Conservation (phyloP, 2,888 invertebrate species). For the Holacanthella duospinosa region DNA sequence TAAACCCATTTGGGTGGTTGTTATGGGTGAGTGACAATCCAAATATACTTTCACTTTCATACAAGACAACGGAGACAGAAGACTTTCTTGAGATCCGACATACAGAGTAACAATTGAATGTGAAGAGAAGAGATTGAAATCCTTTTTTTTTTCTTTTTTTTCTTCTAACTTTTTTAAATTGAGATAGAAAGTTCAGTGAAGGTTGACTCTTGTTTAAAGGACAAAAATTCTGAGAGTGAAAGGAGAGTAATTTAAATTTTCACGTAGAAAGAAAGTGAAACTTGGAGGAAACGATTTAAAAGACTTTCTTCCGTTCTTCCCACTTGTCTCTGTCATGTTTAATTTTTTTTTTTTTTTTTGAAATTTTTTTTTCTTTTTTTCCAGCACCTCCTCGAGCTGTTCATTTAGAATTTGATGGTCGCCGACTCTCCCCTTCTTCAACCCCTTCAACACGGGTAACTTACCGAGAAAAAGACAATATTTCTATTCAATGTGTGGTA, state of each 20-base stretch:
- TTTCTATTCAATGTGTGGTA: constrained; percentile 36
- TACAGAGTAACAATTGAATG: too few species aligned
- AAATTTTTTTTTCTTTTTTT: constrained; percentile 38
- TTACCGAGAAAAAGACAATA: constrained; percentile 37
- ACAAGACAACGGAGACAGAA: too few species aligned
- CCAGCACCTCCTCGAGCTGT: constrained; percentile 73
- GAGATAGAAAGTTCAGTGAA: too few species aligned
- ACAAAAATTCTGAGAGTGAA: too few species aligned
- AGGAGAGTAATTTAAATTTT: too few species aligned
- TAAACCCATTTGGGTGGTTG: constrained; percentile 51
- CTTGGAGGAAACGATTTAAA: constrained; percentile 16
- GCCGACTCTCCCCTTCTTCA: constrained; percentile 31
- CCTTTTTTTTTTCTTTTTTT: too few species aligned
- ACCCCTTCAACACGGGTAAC: constrained; percentile 27
- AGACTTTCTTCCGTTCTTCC: not conserved
- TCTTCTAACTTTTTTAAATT: too few species aligned
- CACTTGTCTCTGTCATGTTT: not conserved
- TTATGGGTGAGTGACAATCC: constrained; percentile 32
- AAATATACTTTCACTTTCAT: too few species aligned
- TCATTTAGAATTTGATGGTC: constrained; percentile 73
- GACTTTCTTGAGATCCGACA: too few species aligned
- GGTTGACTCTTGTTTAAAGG: not conserved
- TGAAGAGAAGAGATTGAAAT: too few species aligned
- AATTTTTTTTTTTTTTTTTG: constrained; percentile 2
- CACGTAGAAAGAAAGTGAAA: too few species aligned